Evolutionary conservation across 2,888 invertebrate species (phyloP).

Genomic region (Ectemnius continuus): DNA sequence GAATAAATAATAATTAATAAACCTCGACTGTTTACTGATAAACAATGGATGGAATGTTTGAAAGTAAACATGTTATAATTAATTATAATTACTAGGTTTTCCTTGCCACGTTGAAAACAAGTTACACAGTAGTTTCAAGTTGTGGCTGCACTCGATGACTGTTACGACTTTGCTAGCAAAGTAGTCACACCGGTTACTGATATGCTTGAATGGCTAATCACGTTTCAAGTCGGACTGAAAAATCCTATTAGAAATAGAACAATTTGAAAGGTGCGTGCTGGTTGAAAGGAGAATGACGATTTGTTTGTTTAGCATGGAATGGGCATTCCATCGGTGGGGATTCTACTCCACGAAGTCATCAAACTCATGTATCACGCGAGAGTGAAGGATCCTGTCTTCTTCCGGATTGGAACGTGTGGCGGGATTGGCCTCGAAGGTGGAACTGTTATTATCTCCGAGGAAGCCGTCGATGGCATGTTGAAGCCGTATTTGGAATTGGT

Average conservation of each 20-base stretch:
- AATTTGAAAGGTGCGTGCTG: not conserved
- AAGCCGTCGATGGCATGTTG: constrained; percentile 92
- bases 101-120: no score
- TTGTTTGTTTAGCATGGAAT: constrained; percentile 90
- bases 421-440: constrained; percentile 95
- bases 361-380: constrained; percentile 97
- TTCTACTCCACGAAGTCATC: constrained; percentile 96
- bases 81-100: no score
- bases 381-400: constrained; percentile 92
- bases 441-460: constrained; percentile 95
- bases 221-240: not conserved
- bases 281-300: not conserved
- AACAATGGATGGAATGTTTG: no score
- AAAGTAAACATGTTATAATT: no score
- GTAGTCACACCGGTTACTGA: no score
- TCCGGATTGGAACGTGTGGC: constrained; percentile 96
- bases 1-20: no score
- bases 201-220: no score
- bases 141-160: no score
- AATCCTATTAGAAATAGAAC: not conserved
- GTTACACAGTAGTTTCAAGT: no score
- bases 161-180: no score
- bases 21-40: no score
- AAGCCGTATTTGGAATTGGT: constrained; percentile 91
- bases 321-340: constrained; percentile 97